Conservation (phyloP, 2,888 invertebrate genomes). For the Caenorhabditis macrosperma region DNA sequence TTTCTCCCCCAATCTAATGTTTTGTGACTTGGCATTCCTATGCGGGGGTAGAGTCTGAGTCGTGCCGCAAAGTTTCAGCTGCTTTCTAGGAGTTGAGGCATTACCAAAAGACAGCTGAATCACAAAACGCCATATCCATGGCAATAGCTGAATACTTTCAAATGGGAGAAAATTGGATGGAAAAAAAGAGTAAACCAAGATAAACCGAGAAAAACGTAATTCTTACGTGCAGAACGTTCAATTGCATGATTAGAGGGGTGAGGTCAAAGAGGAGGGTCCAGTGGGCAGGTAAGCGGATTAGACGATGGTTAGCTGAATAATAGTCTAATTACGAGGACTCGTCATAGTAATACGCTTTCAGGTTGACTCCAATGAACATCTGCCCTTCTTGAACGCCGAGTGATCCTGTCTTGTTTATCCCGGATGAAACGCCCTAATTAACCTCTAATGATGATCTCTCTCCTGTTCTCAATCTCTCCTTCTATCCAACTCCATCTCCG, state of each 20-base stretch:
- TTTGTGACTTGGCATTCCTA: not conserved
- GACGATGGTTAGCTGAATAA: not conserved
- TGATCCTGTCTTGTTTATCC: too few species aligned
- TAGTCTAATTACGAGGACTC: not conserved
- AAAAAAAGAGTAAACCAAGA: not conserved
- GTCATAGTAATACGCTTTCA: not conserved
- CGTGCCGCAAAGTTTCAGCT: too few species aligned
- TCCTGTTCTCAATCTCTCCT: too few species aligned
- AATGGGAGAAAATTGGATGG: not conserved
- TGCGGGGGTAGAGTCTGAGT: too few species aligned
- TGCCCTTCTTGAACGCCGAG: not conserved
- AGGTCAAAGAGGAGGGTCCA: not conserved
- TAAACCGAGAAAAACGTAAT: not conserved
- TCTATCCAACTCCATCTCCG: too few species aligned
- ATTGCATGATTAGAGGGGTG: constrained; percentile 7
- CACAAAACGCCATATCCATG: constrained; percentile 39
- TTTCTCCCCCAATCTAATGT: not conserved
- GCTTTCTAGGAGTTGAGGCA: too few species aligned
- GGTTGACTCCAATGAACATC: not conserved
- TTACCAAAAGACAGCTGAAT: too few species aligned
- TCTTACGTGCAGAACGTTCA: constrained; percentile 18
- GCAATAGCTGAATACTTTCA: constrained; percentile 9
- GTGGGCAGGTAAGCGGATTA: constrained; percentile 1
- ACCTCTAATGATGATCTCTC: too few species aligned
- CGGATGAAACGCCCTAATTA: too few species aligned